Percentiles rank a stretch among this genome's conserved stretches.
Evolutionary conservation across 2,113 vertebrate genomes (phyloP).

Genomic region (Mormyrus lacerda): DNA sequence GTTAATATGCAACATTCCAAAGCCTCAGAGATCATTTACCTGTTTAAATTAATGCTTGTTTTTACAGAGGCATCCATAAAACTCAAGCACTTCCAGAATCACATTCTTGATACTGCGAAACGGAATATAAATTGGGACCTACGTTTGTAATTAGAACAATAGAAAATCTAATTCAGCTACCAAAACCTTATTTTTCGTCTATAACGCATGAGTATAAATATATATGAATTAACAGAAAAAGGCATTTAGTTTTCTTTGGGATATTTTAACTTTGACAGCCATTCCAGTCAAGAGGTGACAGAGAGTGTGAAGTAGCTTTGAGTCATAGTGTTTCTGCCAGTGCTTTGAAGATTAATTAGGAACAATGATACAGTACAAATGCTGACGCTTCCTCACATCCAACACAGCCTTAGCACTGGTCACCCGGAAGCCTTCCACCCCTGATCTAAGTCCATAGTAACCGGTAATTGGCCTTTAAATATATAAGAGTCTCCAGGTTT

Average conservation of each 20-base stretch:
- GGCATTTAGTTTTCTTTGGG: slow-evolving; percentile 32
- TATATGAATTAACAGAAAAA: slow-evolving; percentile 24
- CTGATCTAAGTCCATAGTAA: slow-evolving; percentile 58
- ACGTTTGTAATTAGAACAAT: slow-evolving; percentile 15
- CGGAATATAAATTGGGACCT: slow-evolving; percentile 12
- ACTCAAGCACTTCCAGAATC: neutral
- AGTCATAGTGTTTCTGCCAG: neutral
- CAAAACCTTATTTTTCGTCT: slow-evolving; percentile 15
- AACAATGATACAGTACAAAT: neutral
- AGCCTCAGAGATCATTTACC: neutral
- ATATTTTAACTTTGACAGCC: slow-evolving; percentile 20
- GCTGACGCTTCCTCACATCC: neutral
- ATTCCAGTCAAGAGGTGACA: slow-evolving; percentile 29
- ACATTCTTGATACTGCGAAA: neutral
- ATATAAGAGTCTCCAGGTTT: slow-evolving; percentile 68
- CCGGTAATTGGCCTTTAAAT: slow-evolving; percentile 67
- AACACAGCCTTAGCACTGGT: neutral
- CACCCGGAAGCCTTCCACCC: neutral
- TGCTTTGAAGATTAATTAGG: neutral
- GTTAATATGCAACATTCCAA: neutral
- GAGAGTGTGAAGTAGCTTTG: neutral
- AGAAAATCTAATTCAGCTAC: slow-evolving; percentile 18
- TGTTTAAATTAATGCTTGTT: neutral
- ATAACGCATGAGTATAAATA: slow-evolving; percentile 35
- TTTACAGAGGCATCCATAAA: neutral